Percentiles rank a stretch among this genome's conserved stretches.
Conservation (phyloP, 2,113 vertebrate species). For the Grallaria varia region DNA sequence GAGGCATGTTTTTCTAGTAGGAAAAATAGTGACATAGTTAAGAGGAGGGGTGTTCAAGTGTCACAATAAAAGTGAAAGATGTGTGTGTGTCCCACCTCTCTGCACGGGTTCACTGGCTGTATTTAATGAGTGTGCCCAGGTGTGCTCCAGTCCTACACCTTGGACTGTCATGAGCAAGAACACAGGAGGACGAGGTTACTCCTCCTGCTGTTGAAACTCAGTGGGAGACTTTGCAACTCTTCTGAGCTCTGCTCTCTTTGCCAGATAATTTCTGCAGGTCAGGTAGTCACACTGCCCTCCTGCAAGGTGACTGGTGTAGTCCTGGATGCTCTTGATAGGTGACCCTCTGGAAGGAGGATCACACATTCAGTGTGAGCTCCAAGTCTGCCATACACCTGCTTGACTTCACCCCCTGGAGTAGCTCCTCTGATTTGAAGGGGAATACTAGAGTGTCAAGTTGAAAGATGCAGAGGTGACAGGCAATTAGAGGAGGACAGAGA, state of each 20-base stretch:
- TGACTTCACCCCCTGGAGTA: neutral
- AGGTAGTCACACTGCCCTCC: neutral
- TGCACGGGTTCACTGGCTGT: neutral
- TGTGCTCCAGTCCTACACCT: neutral
- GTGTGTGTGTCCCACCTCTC: neutral
- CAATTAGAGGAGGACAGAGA: neutral
- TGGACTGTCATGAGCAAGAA: neutral
- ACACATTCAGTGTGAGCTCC: neutral
- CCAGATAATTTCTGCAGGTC: neutral
- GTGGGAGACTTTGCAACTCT: neutral
- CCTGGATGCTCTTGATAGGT: neutral
- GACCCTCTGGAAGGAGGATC: neutral
- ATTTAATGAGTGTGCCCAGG: fast-evolving
- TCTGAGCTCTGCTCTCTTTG: neutral
- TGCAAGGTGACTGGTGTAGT: neutral
- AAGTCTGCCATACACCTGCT: neutral
- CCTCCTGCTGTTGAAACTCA: neutral
- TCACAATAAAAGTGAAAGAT: neutral
- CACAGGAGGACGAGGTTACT: neutral
- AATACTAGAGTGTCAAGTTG: neutral
- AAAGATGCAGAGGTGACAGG: neutral
- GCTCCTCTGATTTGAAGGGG: neutral
- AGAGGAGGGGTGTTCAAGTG: neutral
- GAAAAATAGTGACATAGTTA: neutral
- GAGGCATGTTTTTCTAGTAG: neutral